Percentiles rank a stretch among this genome's conserved stretches.
Conservation (phyloP, 37 sponge, comb jelly and placozoan species). For the Beroe ovata region DNA sequence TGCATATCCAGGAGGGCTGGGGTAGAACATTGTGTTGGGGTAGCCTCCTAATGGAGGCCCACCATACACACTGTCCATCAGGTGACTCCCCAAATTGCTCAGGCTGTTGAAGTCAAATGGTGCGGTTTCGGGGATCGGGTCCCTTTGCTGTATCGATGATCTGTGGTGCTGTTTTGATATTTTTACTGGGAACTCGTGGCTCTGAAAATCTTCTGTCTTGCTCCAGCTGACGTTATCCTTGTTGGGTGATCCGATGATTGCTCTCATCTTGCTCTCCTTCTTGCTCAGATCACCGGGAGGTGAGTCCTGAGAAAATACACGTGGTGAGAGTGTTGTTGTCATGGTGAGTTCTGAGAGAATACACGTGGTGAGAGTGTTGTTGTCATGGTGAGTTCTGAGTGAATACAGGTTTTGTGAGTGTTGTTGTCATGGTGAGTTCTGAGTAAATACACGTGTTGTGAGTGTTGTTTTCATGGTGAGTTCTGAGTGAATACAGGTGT, state of each 20-base stretch:
- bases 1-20: slow-evolving; percentile 32
- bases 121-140: neutral
- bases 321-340: too few relatives aligned
- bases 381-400: too few relatives aligned
- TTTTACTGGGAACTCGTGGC: neutral
- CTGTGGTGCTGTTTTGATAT: slow-evolving; percentile 8
- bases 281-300: slow-evolving; percentile 59
- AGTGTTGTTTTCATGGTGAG: too few relatives aligned
- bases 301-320: slow-evolving; percentile 26
- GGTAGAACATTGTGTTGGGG: slow-evolving; percentile 18
- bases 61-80: neutral
- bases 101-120: slow-evolving; percentile 3
- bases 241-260: slow-evolving; percentile 57
- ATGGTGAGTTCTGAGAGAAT: too few relatives aligned
- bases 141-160: neutral
- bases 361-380: too few relatives aligned
- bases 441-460: too few relatives aligned
- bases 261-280: slow-evolving; percentile 67
- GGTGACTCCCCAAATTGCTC: neutral
- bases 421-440: too few relatives aligned
- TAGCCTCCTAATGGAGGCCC: neutral
- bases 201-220: neutral
- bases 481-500: too few relatives aligned
- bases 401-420: too few relatives aligned
- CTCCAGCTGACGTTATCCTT: slow-evolving; percentile 25